A percentile compares a stretch with the other conserved stretches of the same genome.
phyloP scores from a whole-genome alignment of 2,888 invertebrate species.

The Rhodophaea formosa region DNA sequence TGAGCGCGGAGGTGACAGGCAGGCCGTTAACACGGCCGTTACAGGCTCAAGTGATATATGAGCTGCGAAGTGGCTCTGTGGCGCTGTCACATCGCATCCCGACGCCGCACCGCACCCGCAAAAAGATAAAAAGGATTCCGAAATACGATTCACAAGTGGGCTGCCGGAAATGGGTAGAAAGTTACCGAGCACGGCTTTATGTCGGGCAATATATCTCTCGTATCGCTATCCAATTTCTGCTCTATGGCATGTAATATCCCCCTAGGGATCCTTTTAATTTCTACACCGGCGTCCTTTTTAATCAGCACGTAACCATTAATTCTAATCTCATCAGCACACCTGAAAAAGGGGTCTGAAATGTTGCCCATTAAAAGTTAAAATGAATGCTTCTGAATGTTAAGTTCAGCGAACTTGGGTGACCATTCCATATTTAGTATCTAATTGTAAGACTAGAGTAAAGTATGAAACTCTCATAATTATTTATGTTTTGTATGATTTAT shows the following conservation, averaged over 20 bases:
- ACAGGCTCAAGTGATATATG: constrained; percentile 76
- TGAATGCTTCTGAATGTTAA: constrained; percentile 6
- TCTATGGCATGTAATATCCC: constrained; percentile 77
- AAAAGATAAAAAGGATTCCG: constrained; percentile 78
- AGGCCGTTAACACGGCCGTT: constrained; percentile 72
- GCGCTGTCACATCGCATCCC: constrained; percentile 74
- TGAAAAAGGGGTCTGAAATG: constrained; percentile 22
- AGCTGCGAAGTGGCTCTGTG: constrained; percentile 76
- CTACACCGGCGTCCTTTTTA: constrained; percentile 59
- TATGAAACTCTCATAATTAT: no score
- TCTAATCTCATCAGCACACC: constrained; percentile 45
- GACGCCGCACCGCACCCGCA: constrained; percentile 60
- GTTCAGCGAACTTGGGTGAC: neutral
- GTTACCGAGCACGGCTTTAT: constrained; percentile 75
- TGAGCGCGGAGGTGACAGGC: constrained; percentile 71
- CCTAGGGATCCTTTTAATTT: constrained; percentile 67
- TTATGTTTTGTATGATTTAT: no score
- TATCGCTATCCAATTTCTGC: constrained; percentile 78
- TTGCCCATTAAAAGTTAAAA: constrained; percentile 6
- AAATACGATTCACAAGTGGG: constrained; percentile 79
- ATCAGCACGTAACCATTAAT: constrained; percentile 57
- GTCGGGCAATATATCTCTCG: constrained; percentile 75
- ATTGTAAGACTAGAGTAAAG: no score
- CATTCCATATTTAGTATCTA: neutral
- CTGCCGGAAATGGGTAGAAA: constrained; percentile 77